Evolutionary conservation across 2,113 vertebrate species (phyloP), one percentile per base, ranked within the genome.

Genomic region (Otis tarda): DNA sequence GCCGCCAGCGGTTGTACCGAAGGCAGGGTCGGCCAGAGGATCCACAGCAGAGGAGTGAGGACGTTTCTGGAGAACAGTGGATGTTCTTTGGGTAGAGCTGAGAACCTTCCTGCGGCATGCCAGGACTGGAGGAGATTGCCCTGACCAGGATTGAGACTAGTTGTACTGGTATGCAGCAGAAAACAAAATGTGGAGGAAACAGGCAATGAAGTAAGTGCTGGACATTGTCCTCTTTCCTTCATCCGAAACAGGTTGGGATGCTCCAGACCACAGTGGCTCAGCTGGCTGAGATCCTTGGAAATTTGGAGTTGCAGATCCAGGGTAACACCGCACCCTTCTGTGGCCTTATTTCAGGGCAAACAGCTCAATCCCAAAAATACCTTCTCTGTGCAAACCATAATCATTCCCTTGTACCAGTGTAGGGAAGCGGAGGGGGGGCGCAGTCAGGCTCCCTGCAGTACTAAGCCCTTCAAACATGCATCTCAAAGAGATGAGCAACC

Each of bases 341-440:
- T 18, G 19, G 17, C 50, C 22, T 80, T 86, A 61, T 55, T 76
- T 81, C 59, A 90, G 30, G 20, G 37, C 19, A 63, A 79, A 68
- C 19, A 81, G 52, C 33, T 75, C 20, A 82, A 50, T 10, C 21
- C 53, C 30, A n/a, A 13, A 57, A 80, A 69, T 14, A 56, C 53
- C 70, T 52, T 53, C 61, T 30, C 16, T 57, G 15, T 4, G 57
- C 65, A 61, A 79, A 53, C 24, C 0, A 1, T 0, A 0, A 39
- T n/a, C 24, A 7, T 41, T 79, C 47, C 64, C 39, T 41, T 3
- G 3, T 13, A 63, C 5, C n/a, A 47, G n/a, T 0, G 4, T 0
- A 0, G 60, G 14, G 65, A 23, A 77, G 33, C 0, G 0, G 49
- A 68, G 39, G 0, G 6, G 22, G 27, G 64, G 50, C 1, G 1